Percentiles rank a stretch among this genome's conserved stretches.
Evolutionary conservation across 2,113 vertebrate genomes (phyloP).

Genomic region (Puma concolor): DNA sequence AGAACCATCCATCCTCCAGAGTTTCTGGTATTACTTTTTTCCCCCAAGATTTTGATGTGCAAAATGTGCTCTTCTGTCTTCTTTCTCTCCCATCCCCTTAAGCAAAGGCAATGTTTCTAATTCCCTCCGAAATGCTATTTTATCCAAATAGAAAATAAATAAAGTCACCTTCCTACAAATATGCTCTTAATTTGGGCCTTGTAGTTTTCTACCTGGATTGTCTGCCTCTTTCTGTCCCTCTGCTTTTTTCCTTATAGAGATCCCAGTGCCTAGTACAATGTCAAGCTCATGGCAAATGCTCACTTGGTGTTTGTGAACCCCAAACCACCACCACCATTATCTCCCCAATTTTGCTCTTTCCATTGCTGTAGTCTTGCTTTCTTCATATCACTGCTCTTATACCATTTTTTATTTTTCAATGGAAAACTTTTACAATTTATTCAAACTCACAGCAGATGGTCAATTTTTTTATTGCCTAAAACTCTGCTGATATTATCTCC

Average conservation of each 20-base stretch:
- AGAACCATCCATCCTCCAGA: neutral
- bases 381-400: neutral
- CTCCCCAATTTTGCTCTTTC: neutral
- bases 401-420: neutral
- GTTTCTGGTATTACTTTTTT: neutral
- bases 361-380: neutral
- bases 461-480: neutral
- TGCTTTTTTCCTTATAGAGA: neutral
- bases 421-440: neutral
- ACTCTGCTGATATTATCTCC: neutral
- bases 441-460: neutral
- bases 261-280: neutral
- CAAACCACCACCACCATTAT: neutral
- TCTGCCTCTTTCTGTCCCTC: neutral
- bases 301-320: neutral
- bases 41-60: neutral
- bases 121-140: neutral
- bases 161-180: neutral
- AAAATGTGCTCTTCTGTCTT: neutral
- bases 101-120: neutral
- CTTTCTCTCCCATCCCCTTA: neutral
- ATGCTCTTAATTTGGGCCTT: neutral
- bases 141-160: neutral
- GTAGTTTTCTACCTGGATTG: neutral
- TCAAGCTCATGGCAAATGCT: neutral